Evolutionary conservation across 2,797 vertebrate species (phyloP), one percentile per base, ranked within the genome.

Genomic region (Mergus octosetaceus): DNA sequence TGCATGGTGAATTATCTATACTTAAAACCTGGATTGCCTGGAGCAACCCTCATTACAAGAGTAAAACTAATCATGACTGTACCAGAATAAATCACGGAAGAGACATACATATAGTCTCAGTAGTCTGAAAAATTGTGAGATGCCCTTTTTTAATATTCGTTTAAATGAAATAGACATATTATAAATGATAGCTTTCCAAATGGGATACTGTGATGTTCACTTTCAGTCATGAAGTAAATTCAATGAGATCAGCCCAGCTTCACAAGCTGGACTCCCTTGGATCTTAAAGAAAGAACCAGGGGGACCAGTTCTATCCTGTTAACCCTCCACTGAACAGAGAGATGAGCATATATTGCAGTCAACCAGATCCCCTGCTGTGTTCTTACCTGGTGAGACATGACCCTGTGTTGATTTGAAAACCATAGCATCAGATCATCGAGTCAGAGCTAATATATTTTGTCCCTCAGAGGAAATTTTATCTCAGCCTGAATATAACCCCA

Each of bases 181-280:
- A 53, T 74, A 53, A 62, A 20, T 43, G 10, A 73, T 41, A 54
- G 30, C 18, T 85, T 76, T 89, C 68, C 47, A 53, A 87, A 56
- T 0, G 0, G 25, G 28, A 41, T 41, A 32, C 41, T 43, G 7
- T 6, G 0, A 24, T 51, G 11, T 62, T 79, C 51, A 41, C 13
- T 78, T 89, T 28, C n/a, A 85, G 38, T 34, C 25, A 18, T 22
- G 19, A 10, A 54, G 21, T 38, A 65, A 62, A 6, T 56, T 82
- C 78, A 45, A 11, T 49, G 36, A 75, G 16, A 75, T 72, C 68
- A 83, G 15, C 20, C 25, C 38, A 68, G 34, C 14, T 76, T 87
- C 60, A 19, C 36, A n/a, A 69, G 25, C n/a, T 71, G 16, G 34
- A 5, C 20, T 73, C 20, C 25, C 34, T 34, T 79, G 47, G 47